phyloP scores from a whole-genome alignment of 2,888 invertebrate species.

The Terebella lapidaria region DNA sequence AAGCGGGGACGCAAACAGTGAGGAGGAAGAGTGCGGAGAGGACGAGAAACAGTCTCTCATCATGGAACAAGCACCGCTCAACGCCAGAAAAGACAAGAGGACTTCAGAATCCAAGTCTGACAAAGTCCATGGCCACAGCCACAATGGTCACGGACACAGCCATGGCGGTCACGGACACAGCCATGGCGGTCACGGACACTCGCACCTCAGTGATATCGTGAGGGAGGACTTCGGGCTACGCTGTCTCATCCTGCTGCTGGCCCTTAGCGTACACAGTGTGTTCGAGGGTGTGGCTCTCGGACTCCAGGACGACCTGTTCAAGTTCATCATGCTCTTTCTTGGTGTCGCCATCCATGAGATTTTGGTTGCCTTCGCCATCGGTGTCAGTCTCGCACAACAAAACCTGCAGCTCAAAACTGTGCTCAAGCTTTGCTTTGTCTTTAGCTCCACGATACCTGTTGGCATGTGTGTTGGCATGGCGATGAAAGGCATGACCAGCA shows the following conservation, averaged over 20 bases:
- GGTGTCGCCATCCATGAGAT: slow-evolving; percentile 46
- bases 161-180: background rate
- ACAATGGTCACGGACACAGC: slow-evolving; percentile 1
- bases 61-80: background rate
- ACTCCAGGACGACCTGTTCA: slow-evolving; percentile 35
- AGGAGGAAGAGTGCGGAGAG: slow-evolving; percentile 8
- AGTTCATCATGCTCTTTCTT: slow-evolving; percentile 36
- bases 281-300: slow-evolving; percentile 52
- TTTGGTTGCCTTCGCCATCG: slow-evolving; percentile 44
- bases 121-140: background rate
- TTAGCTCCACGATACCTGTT: slow-evolving; percentile 42
- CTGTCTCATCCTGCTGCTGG: slow-evolving; percentile 40
- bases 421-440: slow-evolving; percentile 34
- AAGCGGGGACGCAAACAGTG: background rate
- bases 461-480: slow-evolving; percentile 42
- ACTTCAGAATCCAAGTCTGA: background rate
- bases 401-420: slow-evolving; percentile 27
- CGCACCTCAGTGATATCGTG: slow-evolving; percentile 17
- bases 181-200: slow-evolving; percentile 24
- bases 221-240: slow-evolving; percentile 24
- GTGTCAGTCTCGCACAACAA: slow-evolving; percentile 40
- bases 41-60: background rate
- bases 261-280: slow-evolving; percentile 46
- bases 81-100: background rate
- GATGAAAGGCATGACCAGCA: slow-evolving; percentile 27